Percentiles rank a stretch among this genome's conserved stretches.
These are phyloP conservation scores for Tetanocera ferruginea DNA, from an alignment of 2,888 invertebrate species.

Conservation along the genomic window DNA sequence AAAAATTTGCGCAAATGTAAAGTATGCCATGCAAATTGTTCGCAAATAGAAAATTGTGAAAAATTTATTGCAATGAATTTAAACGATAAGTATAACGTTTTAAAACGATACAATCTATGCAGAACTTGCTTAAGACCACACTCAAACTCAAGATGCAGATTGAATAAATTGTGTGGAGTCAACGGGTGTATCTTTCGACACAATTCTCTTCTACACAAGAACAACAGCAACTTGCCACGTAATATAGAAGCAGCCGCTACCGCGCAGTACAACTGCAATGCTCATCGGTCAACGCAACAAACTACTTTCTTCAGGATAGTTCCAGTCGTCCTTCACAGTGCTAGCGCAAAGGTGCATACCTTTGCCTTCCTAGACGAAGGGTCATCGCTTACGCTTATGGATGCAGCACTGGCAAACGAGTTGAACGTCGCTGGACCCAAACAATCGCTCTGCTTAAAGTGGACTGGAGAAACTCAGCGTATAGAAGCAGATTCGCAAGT, in stretches of 20 bases:
- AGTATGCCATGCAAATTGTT: slow-evolving; percentile 34
- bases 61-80: slow-evolving; percentile 21
- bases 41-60: slow-evolving; percentile 17
- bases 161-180: slow-evolving; percentile 29
- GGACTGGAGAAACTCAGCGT: slow-evolving; percentile 2
- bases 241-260: too few species aligned
- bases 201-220: slow-evolving; percentile 38
- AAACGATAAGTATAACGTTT: too few species aligned
- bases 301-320: slow-evolving; percentile 40
- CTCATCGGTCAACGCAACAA: not conserved
- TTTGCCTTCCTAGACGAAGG: slow-evolving; percentile 45
- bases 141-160: slow-evolving; percentile 18
- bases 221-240: not conserved
- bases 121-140: slow-evolving; percentile 36
- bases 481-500: not conserved
- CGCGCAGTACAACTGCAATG: not conserved
- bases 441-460: slow-evolving; percentile 41
- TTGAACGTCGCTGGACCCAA: slow-evolving; percentile 36
- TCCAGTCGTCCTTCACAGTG: slow-evolving; percentile 43
- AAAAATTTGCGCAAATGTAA: not conserved
- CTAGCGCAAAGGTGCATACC: slow-evolving; percentile 36
- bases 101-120: slow-evolving; percentile 25
- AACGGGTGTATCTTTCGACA: slow-evolving; percentile 27
- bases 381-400: slow-evolving; percentile 39
- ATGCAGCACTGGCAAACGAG: not conserved